Percentiles rank a stretch among this genome's conserved stretches.
Evolutionary conservation across 2,797 vertebrate genomes (phyloP).

Genomic region (Melanotaenia parkinsoni): DNA sequence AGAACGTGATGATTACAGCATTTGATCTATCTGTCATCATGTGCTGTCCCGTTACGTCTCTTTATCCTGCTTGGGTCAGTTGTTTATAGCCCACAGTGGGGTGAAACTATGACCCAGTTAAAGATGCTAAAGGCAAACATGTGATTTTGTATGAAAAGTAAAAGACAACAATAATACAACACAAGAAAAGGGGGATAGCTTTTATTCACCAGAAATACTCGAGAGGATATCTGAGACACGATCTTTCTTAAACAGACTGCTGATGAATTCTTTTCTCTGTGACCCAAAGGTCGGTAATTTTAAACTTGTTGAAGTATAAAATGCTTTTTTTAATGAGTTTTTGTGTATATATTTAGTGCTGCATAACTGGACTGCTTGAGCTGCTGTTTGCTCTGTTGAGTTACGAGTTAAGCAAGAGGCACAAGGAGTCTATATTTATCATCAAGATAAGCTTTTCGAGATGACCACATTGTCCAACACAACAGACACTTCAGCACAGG

Average conservation of each 20-base stretch:
- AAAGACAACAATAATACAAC: not conserved
- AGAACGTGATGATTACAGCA: conserved; percentile 1
- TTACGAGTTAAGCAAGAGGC: conserved; percentile 38
- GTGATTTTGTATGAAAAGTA: not conserved
- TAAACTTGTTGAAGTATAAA: not conserved
- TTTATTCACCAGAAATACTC: not conserved
- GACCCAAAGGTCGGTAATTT: not conserved
- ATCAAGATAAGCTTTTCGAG: conserved; percentile 62
- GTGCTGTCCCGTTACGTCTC: conserved; percentile 1
- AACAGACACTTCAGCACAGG: conserved; percentile 77
- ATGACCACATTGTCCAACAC: conserved; percentile 75
- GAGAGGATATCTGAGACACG: not conserved
- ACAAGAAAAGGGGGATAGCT: not conserved
- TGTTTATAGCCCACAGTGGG: not conserved
- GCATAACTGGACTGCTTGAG: not conserved
- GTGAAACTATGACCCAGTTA: not conserved
- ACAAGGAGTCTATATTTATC: conserved; percentile 63
- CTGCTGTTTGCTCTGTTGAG: conserved; percentile 27
- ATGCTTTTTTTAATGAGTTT: conserved; percentile 5
- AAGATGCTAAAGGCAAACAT: not conserved
- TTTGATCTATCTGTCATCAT: conserved; percentile 16
- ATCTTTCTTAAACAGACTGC: not conserved
- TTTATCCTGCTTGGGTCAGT: not conserved
- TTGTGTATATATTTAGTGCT: not conserved
- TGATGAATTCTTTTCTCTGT: not conserved